Percentiles rank a stretch among this genome's conserved stretches.
phyloP scores from a whole-genome alignment of 1,140 invertebrate species.

The Drosophila burlai region DNA sequence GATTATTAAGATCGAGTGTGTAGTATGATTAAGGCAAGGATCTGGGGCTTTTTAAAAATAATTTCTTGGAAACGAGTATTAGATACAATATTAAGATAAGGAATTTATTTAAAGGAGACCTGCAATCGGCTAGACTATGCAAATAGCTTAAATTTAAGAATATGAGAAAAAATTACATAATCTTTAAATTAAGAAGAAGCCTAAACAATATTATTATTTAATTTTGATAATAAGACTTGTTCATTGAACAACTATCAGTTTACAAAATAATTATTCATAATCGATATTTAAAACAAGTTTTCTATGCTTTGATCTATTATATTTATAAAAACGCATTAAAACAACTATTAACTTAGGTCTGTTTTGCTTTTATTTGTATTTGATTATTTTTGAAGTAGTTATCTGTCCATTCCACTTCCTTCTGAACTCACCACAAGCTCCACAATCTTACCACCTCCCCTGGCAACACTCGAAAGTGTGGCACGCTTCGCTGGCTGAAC shows the following conservation, averaged over 20 bases:
- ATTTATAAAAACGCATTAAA: background rate
- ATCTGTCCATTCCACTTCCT: slow-evolving; percentile 25
- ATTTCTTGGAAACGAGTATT: background rate
- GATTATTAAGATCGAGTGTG: background rate
- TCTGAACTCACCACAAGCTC: background rate
- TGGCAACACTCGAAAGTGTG: background rate
- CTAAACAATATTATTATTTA: background rate
- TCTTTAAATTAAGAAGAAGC: background rate
- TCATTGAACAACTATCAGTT: too few species aligned
- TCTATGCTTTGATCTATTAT: too few species aligned
- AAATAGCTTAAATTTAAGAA: too few species aligned
- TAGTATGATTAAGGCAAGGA: background rate
- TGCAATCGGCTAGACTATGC: too few species aligned
- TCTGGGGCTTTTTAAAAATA: background rate
- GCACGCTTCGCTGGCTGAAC: slow-evolving; percentile 53
- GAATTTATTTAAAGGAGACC: too few species aligned
- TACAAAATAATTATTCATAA: too few species aligned
- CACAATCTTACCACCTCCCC: slow-evolving; percentile 2
- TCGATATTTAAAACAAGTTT: background rate
- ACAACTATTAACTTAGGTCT: background rate
- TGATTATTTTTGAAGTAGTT: background rate
- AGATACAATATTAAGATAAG: background rate
- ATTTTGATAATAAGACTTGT: too few species aligned
- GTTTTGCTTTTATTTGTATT: background rate
- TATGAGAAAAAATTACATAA: background rate